A percentile compares a stretch with the other conserved stretches of the same genome.
Evolutionary conservation across 2,797 vertebrate species (phyloP).

Genomic region (Clamator glandarius): DNA sequence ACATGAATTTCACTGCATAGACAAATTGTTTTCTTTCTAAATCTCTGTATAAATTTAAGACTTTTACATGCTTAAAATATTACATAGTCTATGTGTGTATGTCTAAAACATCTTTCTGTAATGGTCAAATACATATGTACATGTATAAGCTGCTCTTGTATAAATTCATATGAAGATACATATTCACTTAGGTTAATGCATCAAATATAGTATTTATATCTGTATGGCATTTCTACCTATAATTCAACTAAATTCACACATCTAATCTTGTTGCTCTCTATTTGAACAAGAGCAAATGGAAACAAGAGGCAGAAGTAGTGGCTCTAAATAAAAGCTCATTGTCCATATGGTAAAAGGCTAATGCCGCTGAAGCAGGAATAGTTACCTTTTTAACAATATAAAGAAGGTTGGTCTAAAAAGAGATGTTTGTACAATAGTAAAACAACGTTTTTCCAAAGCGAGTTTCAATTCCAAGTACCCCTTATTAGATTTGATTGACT

Average conservation of each 20-base stretch:
- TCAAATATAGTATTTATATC: neutral
- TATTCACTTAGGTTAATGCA: neutral
- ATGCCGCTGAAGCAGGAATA: neutral
- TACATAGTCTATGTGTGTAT: neutral
- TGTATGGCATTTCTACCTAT: neutral
- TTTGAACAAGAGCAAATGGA: neutral
- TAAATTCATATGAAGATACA: neutral
- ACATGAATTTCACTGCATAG: too few relatives aligned
- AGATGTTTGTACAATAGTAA: neutral
- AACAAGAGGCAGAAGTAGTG: neutral
- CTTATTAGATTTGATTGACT: neutral
- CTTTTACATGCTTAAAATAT: neutral
- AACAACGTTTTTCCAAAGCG: neutral
- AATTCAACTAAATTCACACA: neutral
- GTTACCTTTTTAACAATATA: neutral
- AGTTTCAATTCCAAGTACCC: neutral
- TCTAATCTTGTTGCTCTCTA: neutral
- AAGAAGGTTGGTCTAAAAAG: neutral
- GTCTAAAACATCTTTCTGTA: neutral
- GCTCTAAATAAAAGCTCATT: neutral
- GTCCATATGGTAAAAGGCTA: neutral
- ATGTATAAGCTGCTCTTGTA: neutral
- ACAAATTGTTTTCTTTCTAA: neutral
- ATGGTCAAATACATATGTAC: neutral
- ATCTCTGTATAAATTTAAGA: neutral